These are phyloP conservation scores for Sipha flava DNA, from an alignment of 1,140 invertebrate species.

Conservation along the genomic window DNA sequence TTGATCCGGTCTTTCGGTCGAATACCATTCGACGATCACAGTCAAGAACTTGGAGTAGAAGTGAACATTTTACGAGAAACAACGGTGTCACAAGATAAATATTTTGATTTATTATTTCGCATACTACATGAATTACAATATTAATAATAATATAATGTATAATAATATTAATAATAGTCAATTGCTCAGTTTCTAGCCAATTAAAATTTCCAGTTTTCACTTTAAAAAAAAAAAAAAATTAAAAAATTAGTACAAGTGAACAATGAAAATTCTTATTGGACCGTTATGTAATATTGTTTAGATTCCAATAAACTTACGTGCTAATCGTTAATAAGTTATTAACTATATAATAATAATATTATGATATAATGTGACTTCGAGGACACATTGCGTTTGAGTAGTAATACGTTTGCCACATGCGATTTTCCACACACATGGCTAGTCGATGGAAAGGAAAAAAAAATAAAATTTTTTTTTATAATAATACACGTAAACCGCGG, in stretches of 20 bases:
- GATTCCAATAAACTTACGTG: not conserved
- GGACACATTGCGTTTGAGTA: not conserved
- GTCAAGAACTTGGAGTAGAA: too few relatives aligned
- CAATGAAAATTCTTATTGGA: conserved; percentile 22
- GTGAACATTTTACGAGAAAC: too few relatives aligned
- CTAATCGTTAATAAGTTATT: conserved; percentile 12
- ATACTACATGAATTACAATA: conserved; percentile 4
- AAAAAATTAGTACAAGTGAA: conserved; percentile 18
- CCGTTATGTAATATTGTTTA: too few relatives aligned
- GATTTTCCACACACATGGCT: too few relatives aligned
- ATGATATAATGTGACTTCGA: not conserved
- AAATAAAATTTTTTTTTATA: too few relatives aligned
- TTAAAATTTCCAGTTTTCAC: conserved; percentile 26
- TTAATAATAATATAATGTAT: conserved; percentile 20
- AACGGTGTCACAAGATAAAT: conserved; percentile 7
- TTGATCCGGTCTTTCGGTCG: too few relatives aligned
- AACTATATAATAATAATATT: not conserved
- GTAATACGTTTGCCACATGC: too few relatives aligned
- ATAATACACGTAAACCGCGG: too few relatives aligned
- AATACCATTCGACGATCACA: too few relatives aligned
- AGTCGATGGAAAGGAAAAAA: too few relatives aligned
- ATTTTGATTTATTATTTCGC: conserved; percentile 30
- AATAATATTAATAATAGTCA: conserved; percentile 7
- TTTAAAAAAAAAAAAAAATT: not conserved
- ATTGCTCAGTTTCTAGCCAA: not conserved